Conservation (phyloP, 2,888 invertebrate species). For the Miltochrista miniata region DNA sequence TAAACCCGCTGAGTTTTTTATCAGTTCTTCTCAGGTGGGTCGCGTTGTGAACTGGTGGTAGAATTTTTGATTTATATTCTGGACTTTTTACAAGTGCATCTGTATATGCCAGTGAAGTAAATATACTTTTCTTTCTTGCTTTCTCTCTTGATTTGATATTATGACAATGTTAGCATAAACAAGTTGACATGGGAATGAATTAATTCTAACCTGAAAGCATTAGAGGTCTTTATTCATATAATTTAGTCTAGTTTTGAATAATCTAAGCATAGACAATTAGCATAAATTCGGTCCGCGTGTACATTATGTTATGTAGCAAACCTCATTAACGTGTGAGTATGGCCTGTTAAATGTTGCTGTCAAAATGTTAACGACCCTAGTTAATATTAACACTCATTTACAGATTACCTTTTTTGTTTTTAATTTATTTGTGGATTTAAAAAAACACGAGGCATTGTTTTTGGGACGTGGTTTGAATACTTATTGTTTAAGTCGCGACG, state of each 20-base stretch:
- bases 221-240: constrained; percentile 26
- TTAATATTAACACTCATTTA: constrained; percentile 35
- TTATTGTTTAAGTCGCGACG: constrained; percentile 30
- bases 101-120: no score
- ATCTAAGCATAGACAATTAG: background rate
- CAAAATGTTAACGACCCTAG: constrained; percentile 37
- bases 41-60: no score
- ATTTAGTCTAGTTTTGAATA: background rate
- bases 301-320: constrained; percentile 6
- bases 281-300: constrained; percentile 4
- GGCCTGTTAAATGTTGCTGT: constrained; percentile 3
- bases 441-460: constrained; percentile 53
- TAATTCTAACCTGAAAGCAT: constrained; percentile 24
- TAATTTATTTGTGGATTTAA: constrained; percentile 48
- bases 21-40: no score
- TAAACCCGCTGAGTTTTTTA: no score
- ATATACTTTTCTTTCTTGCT: no score
- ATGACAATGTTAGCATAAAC: no score
- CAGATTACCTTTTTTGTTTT: constrained; percentile 51
- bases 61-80: no score
- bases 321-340: no score
- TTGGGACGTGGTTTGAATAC: constrained; percentile 44
- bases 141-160: no score
- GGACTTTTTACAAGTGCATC: no score
- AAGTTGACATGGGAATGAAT: no score